A percentile compares a stretch with the other conserved stretches of the same genome.
phyloP scores from a whole-genome alignment of 2,888 invertebrate genomes.

The Oscheius myriophilus region DNA sequence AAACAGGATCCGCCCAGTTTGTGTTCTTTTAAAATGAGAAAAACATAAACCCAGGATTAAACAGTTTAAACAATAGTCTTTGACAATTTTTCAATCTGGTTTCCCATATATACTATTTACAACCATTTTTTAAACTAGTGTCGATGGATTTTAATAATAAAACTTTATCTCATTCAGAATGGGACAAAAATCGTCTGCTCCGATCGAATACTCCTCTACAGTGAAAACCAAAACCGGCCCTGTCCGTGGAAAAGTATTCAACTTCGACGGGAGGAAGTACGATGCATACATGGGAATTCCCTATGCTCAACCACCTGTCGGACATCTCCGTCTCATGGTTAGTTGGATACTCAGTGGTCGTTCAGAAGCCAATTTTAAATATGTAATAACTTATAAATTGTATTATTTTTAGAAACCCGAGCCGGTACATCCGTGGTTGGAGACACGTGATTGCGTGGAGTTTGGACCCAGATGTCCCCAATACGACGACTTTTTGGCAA shows the following conservation, averaged over 20 bases:
- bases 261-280: conserved; percentile 25
- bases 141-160: too few relatives aligned
- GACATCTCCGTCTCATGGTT: conserved; percentile 40
- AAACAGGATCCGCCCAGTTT: too few relatives aligned
- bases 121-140: too few relatives aligned
- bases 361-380: too few relatives aligned
- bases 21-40: too few relatives aligned
- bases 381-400: neutral
- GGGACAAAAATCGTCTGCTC: too few relatives aligned
- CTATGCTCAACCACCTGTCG: conserved; percentile 48
- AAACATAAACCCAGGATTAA: too few relatives aligned
- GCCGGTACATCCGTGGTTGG: conserved; percentile 40
- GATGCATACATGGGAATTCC: conserved; percentile 50
- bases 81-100: too few relatives aligned
- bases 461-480: conserved; percentile 59
- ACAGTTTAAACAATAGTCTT: too few relatives aligned
- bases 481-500: conserved; percentile 43
- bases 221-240: conserved; percentile 23
- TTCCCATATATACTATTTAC: too few relatives aligned
- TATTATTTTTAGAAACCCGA: conserved; percentile 48
- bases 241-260: conserved; percentile 33
- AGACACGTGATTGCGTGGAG: conserved; percentile 45
- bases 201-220: conserved; percentile 17
- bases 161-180: too few relatives aligned
- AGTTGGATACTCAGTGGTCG: too few relatives aligned